Conservation (phyloP, 2,888 invertebrate species). For the Agonopterix alstromeriana region DNA sequence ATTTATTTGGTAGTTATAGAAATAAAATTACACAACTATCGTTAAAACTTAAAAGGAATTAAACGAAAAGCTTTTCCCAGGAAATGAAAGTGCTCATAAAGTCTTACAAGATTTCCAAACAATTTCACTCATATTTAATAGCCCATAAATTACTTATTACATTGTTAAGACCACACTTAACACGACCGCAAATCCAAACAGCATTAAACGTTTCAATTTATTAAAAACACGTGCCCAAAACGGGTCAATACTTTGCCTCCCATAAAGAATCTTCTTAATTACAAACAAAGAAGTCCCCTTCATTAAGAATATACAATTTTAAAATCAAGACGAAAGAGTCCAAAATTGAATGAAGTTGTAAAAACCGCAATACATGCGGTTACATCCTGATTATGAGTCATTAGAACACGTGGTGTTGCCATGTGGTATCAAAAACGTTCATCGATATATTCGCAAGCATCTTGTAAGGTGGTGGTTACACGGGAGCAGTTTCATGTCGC, state of each 20-base stretch:
- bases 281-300: too few relatives aligned
- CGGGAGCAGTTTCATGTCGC: too few relatives aligned
- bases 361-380: slow-evolving; percentile 1
- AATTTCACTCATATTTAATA: slow-evolving; percentile 16
- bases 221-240: slow-evolving; percentile 18
- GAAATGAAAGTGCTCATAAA: too few relatives aligned
- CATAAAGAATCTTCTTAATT: slow-evolving; percentile 3
- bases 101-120: not conserved
- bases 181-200: slow-evolving; percentile 21
- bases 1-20: too few relatives aligned
- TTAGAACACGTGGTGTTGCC: slow-evolving; percentile 2
- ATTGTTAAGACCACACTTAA: slow-evolving; percentile 15
- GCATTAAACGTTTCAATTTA: slow-evolving; percentile 2
- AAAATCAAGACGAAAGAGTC: not conserved
- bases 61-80: too few relatives aligned
- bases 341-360: not conserved
- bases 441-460: not conserved
- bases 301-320: too few relatives aligned
- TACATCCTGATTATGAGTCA: slow-evolving; percentile 1
- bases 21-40: too few relatives aligned
- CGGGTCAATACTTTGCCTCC: slow-evolving; percentile 11
- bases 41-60: too few relatives aligned
- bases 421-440: not conserved
- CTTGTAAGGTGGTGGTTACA: too few relatives aligned
- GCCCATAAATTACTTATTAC: slow-evolving; percentile 18